phyloP scores from a whole-genome alignment of 2,797 vertebrate genomes.

The Clarias laeviceps region DNA sequence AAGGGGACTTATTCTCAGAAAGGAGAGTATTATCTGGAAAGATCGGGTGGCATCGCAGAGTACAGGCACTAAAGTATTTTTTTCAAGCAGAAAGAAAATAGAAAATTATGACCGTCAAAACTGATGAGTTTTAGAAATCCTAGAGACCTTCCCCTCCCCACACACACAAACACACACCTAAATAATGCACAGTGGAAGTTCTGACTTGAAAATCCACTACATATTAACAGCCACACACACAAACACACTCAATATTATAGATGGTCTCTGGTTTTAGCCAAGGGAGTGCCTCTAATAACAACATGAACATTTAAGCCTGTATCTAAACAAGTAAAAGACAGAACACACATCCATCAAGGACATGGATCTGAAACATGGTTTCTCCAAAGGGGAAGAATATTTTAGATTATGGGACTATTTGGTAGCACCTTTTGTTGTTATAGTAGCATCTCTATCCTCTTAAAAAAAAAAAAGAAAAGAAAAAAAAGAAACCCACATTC shows the following conservation, averaged over 20 bases:
- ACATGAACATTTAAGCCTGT: constrained; percentile 67
- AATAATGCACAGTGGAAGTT: constrained; percentile 44
- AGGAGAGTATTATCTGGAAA: constrained; percentile 66
- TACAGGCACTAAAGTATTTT: constrained; percentile 72
- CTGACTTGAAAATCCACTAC: constrained; percentile 31
- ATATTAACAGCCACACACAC: constrained; percentile 29
- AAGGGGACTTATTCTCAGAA: constrained; percentile 54
- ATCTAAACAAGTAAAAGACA: constrained; percentile 55
- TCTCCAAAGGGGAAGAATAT: constrained; percentile 65
- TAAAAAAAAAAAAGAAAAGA: constrained; percentile 25
- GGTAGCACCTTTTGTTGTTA: constrained; percentile 67
- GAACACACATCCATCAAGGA: constrained; percentile 52
- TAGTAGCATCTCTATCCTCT: constrained; percentile 68
- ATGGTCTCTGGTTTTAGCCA: constrained; percentile 47
- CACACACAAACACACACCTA: too few relatives aligned
- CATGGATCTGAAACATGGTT: constrained; percentile 59
- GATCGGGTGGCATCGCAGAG: constrained; percentile 72
- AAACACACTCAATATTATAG: constrained; percentile 25
- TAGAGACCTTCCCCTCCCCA: background rate
- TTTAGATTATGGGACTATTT: constrained; percentile 61
- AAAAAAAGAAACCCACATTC: constrained; percentile 45
- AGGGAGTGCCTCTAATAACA: constrained; percentile 64
- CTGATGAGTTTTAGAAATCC: constrained; percentile 35
- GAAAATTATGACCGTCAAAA: constrained; percentile 38
- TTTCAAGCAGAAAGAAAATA: constrained; percentile 60